Base-by-base conservation (phyloP, 2,888 invertebrate species). In the Lacanobia oleracea region DNA sequence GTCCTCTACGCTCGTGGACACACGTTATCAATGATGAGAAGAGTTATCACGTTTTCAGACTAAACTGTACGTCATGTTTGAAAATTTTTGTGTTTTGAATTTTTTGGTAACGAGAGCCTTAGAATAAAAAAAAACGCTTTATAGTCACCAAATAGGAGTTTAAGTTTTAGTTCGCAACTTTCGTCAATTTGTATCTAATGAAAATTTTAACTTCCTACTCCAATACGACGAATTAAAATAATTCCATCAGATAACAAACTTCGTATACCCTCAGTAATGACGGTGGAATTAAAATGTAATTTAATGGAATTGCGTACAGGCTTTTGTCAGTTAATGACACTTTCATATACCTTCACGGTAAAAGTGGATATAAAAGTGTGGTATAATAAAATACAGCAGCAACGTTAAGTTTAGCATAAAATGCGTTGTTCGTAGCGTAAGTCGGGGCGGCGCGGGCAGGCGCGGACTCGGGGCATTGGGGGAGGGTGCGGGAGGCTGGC, bases 401-500 rank as follows among this genome's bases (percentile, higher is more conserved):
- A 71, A 86, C 80, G 86, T 84, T 80, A 86, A 87, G 87, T 87
- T 85, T 72, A 76, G 86, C 85, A 89, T 86, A 82, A 81, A 87
- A 85, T 82, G 83, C 83, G 83, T 84, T 83, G 74, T 86, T 75
- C 80, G 74, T 74, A 72, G 77, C 77, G 76, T 82, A 81, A 74
- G 75, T 74, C 71, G 79, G 59, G 27, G 74, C 69, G 81, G 72
- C 77, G 76, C 21, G 69, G 70, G 67, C 18, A 43, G 43, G 57
- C 56, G 66, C 68, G 57, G 76, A 64, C 37, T 74, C 72, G 81
- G 69, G 67, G 43, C 9, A 9, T 16, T 18, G 76, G 53, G 72
- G 53, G 67, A 54, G 67, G 60, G 64, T 82, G 79, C 72, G 77
- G 87, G 90, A 85, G 81, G 88, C 88, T 94, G 95, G 95, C 94